A percentile compares a stretch with the other conserved stretches of the same genome.
Conservation (phyloP, 2,113 vertebrate genomes). For the Pseudopipra pipra region DNA sequence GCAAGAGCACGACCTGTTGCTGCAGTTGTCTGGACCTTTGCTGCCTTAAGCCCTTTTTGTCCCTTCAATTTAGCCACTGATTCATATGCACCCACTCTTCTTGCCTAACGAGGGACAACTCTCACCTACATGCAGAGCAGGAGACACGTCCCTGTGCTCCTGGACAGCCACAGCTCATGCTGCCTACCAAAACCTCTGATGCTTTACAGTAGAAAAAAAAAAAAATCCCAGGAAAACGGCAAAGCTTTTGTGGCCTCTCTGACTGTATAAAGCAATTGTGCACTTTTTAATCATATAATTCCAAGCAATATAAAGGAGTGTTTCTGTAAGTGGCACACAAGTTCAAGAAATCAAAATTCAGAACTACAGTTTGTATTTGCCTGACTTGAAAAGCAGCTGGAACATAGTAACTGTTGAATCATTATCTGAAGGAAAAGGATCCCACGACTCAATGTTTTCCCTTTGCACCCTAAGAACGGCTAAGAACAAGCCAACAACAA, state of each 20-base stretch:
- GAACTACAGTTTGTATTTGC: not conserved
- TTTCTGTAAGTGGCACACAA: not conserved
- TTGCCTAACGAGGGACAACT: rapidly evolving
- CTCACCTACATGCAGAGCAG: rapidly evolving
- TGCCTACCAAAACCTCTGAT: not conserved
- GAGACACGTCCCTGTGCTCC: not conserved
- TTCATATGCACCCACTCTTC: not conserved
- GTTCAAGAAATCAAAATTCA: not conserved
- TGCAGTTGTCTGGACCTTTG: not conserved
- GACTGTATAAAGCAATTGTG: not conserved
- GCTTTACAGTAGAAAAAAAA: not conserved
- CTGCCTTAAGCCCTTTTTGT: not conserved
- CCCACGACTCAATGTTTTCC: rapidly evolving
- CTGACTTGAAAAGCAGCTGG: not conserved
- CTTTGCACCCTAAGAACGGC: not conserved
- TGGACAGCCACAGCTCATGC: not conserved
- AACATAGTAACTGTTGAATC: not conserved
- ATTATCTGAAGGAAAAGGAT: not conserved
- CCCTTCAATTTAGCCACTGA: not conserved
- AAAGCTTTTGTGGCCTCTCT: not conserved
- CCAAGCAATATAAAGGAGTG: not conserved
- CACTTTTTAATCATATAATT: not conserved
- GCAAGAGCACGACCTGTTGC: rapidly evolving
- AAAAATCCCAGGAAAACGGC: not conserved
- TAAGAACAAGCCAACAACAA: not conserved